Conservation (phyloP, 2,888 invertebrate genomes). For the Lobophora halterata region DNA sequence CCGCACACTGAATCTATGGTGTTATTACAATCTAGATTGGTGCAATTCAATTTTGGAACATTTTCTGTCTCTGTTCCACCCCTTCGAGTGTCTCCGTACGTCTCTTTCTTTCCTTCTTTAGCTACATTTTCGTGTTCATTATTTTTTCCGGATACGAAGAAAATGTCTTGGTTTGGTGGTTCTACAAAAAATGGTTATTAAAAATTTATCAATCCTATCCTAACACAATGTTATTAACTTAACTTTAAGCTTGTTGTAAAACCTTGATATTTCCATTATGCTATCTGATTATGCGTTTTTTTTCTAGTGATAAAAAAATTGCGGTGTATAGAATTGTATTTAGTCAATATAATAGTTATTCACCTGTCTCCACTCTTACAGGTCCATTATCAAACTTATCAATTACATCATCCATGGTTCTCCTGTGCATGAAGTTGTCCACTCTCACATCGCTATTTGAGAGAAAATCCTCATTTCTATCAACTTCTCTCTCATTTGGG, state of each 20-base stretch:
- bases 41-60: conserved; percentile 42
- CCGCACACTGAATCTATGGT: conserved; percentile 52
- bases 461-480: conserved; percentile 26
- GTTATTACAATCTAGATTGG: conserved; percentile 51
- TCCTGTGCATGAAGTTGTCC: conserved; percentile 32
- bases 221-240: no score
- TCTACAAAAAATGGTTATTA: conserved; percentile 39
- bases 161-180: conserved; percentile 40
- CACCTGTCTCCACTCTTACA: conserved; percentile 38
- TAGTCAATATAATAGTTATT: not conserved
- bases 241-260: no score
- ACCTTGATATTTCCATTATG: no score
- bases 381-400: conserved; percentile 28
- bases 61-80: conserved; percentile 8
- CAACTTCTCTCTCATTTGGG: conserved; percentile 43
- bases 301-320: no score
- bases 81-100: conserved; percentile 11
- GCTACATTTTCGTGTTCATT: conserved; percentile 36
- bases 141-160: conserved; percentile 58
- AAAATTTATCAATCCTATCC: conserved; percentile 1
- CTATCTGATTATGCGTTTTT: no score
- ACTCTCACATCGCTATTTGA: conserved; percentile 26
- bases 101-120: conserved; percentile 18
- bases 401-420: conserved; percentile 36
- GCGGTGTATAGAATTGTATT: no score